phyloP scores from a whole-genome alignment of 1,140 invertebrate genomes.

The Trichomalopsis sarcophagae region DNA sequence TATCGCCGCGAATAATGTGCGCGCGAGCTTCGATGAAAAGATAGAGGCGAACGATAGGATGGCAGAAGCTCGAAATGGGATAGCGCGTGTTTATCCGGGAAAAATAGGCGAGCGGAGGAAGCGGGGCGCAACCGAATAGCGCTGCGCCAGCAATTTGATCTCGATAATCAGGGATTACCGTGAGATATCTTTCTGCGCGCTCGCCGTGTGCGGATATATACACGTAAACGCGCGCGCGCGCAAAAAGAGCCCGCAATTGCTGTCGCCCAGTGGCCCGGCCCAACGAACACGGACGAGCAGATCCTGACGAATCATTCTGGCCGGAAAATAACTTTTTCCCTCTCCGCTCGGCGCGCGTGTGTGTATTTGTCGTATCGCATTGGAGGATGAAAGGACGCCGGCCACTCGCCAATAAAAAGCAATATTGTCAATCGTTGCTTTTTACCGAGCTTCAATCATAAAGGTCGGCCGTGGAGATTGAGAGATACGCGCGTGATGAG shows the following conservation, averaged over 20 bases:
- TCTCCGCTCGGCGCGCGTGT: neutral
- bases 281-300: neutral
- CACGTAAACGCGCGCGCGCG: neutral
- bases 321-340: constrained; percentile 54
- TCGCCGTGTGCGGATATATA: neutral
- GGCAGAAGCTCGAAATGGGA: neutral
- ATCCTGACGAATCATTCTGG: constrained; percentile 56
- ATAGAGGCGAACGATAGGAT: neutral
- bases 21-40: neutral
- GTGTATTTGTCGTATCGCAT: neutral
- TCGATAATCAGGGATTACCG: constrained; percentile 60
- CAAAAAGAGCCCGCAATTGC: constrained; percentile 44
- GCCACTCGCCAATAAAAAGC: constrained; percentile 44
- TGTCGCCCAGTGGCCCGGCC: neutral
- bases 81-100: constrained; percentile 49
- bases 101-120: constrained; percentile 9
- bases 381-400: constrained; percentile 27
- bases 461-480: constrained; percentile 9
- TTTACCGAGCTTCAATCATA: constrained; percentile 30
- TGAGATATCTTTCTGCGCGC: constrained; percentile 23
- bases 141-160: constrained; percentile 56
- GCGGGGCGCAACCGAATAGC: constrained; percentile 41
- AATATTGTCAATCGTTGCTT: constrained; percentile 48
- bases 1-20: too few species aligned
- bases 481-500: neutral